Conservation (phyloP, 2,888 invertebrate genomes). For the Icerya purchasi region DNA sequence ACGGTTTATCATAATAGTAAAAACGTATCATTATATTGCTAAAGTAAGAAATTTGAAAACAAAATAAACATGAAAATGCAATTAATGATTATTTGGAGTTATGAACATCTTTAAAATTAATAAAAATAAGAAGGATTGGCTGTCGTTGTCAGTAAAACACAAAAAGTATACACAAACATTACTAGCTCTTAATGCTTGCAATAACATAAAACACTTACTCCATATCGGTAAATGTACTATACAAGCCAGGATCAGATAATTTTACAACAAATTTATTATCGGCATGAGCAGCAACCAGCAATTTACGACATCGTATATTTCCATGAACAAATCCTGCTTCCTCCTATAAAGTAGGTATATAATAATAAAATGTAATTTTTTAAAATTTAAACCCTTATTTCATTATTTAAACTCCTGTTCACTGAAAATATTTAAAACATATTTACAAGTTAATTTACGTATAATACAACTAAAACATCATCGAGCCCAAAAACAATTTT, state of each 20-base stretch:
- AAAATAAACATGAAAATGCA: too few species aligned
- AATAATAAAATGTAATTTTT: too few species aligned
- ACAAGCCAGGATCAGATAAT: conserved; percentile 61
- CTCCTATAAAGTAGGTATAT: conserved; percentile 33
- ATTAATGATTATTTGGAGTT: too few species aligned
- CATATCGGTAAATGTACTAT: conserved; percentile 32
- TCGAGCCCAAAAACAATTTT: too few species aligned
- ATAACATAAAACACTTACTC: conserved; percentile 38
- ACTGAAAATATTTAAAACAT: too few species aligned
- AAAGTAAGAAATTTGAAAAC: conserved; percentile 3
- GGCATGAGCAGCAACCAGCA: conserved; percentile 53
- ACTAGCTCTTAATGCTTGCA: neutral
- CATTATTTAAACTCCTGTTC: too few species aligned
- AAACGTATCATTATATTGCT: conserved; percentile 1
- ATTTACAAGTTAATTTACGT: too few species aligned
- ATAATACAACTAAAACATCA: too few species aligned
- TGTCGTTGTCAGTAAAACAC: neutral
- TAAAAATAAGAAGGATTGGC: neutral
- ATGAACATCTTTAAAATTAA: neutral
- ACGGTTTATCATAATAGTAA: too few species aligned
- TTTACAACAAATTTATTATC: conserved; percentile 50
- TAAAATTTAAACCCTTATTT: too few species aligned
- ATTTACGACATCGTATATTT: conserved; percentile 56
- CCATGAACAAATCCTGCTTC: conserved; percentile 68
- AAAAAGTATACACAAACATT: neutral